These are phyloP conservation scores for Raja brachyura DNA, from an alignment of 2,113 vertebrate species.

Conservation along the genomic window DNA sequence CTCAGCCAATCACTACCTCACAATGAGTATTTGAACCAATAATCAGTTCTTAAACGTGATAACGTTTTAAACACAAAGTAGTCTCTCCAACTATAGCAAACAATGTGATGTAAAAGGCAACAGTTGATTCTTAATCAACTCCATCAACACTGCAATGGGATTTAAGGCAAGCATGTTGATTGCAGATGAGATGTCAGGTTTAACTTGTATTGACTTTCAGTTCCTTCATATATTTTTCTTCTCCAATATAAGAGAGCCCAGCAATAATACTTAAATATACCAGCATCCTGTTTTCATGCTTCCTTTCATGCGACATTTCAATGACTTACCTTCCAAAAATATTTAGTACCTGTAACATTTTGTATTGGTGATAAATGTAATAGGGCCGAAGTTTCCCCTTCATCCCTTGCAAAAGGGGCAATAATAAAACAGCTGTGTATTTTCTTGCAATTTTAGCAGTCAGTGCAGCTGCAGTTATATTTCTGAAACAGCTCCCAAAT, in stretches of 20 bases:
- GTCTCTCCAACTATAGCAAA: background rate
- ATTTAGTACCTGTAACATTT: background rate
- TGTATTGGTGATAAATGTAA: background rate
- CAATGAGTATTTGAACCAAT: background rate
- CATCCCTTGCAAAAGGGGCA: no score
- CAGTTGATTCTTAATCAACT: constrained; percentile 6
- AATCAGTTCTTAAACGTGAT: background rate
- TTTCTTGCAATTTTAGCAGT: no score
- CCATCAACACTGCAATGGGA: background rate
- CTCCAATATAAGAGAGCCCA: background rate
- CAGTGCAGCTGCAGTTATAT: no score
- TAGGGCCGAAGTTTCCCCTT: no score
- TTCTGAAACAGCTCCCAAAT: no score
- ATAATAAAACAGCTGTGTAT: no score
- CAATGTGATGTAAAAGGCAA: background rate
- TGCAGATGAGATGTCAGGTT: background rate
- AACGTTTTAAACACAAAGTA: background rate
- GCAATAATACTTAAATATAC: background rate
- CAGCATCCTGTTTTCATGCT: no score
- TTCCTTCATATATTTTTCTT: background rate
- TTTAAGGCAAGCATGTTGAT: background rate
- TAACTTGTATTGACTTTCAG: constrained; percentile 9
- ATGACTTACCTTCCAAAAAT: background rate
- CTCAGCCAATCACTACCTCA: background rate
- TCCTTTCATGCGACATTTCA: background rate